Evolutionary conservation across 23 tunicate genomes (phyloP), one percentile per base, ranked within the genome.

Genomic region (Styela plicata): DNA sequence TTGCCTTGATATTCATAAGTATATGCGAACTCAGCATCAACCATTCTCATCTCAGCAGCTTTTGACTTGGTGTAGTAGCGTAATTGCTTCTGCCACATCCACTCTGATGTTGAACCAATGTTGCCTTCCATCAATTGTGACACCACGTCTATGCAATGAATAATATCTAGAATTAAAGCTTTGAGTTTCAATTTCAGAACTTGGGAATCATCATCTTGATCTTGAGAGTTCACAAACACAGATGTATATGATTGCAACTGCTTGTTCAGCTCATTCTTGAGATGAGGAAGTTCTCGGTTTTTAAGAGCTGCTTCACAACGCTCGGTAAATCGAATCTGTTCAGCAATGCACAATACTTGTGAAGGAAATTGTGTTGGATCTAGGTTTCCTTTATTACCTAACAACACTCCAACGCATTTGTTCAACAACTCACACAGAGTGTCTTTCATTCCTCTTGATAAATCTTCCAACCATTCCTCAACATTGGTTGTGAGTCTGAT

Each of bases 1-100:
- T 89, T 94, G 0, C 98, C 98, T 88, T 94, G 98, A 61, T 94
- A 94, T 79, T 94, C 98, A 70, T 74, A 94, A 5, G 95, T 89
- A 82, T 94, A 94, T 23, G 63, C 69, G 35, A 89, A 89, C 63
- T 85, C 83, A 1, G 98, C 89, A 85, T 94, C 98, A 1, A 94
- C 95, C 98, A 94, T 94, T 73, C 83, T 67, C 86, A 89, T 89
- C 3, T 3, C 34, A 1, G 64, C 75, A 34, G 20, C 20, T 10
- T 64, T 32, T 22, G 53, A 32, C 20, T 77, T 74, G 2, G 84
- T 37, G 79, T 89, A 94, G 36, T 74, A 94, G 3, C 95, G 78
- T 10, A 94, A 83, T 37, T 94, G 98, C 81, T 94, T 94, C 74
- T 89, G 95, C 98, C 98, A 94, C 27, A 68, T 28, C 98, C 98